Base-by-base conservation (phyloP, 2,888 invertebrate species). In the Pammene fasciana region DNA sequence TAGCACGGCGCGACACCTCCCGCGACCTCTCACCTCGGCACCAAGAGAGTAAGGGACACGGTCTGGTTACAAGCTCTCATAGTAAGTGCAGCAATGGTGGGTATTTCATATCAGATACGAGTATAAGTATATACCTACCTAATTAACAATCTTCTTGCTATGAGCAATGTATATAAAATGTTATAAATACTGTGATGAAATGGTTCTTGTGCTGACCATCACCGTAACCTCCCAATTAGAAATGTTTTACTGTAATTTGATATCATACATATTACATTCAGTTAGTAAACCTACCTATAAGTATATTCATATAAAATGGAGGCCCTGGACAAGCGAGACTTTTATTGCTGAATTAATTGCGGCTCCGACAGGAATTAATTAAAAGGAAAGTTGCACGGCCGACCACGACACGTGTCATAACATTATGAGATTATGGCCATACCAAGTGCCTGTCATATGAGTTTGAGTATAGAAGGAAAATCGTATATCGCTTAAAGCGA, bases 1-100 rank as follows among this genome's bases (percentile, higher is more conserved):
- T 68, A 68, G 68, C 45, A 38, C 38, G 26, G 50, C 65, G 38
- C 68, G 68, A 68, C 64, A 65, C 68, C 68, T 68, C 64, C 62
- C 64, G 64, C 68, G 68, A 68, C 36, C 68, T 46, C 64, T 65
- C 64, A 65, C 68, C 68, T 7, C 65, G n/a, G 16, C 13, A 6
- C 34, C 16, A 26, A 26, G 56, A 26, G 50, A 34, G 68, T 54
- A 46, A 54, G 48, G 48, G 50, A 57, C 68, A 57, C 46, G 36
- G 61, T 50, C 36, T 36, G 36, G 36, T 16, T 50, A 50, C 48
- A 61, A 48, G 38, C 38, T 61, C 48, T 38, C 61, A 11, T 61
- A 16, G 38, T 36, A 57, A 57, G 57, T 61, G 48, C 38, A 38
- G 38, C 61, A 16, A 11, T 34, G 26, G 26, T 26, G 26, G 26